Evolutionary conservation across 2,797 vertebrate genomes (phyloP).

Genomic region (Takifugu rubripes): DNA sequence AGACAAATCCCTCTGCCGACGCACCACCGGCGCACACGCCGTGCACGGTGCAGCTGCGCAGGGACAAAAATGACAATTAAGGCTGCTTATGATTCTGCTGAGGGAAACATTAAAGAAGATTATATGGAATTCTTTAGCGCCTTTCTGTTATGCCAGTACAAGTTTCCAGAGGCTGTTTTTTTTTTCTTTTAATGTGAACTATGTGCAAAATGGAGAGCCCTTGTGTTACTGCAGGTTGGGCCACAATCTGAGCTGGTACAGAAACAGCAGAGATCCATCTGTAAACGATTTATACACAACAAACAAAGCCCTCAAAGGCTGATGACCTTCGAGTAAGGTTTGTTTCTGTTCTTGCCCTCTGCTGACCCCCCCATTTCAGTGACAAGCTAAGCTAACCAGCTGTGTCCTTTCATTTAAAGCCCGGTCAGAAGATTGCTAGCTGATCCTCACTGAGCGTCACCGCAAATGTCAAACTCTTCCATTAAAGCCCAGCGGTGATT

Average conservation of each 20-base stretch:
- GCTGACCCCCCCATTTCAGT: neutral
- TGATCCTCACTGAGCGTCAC: neutral
- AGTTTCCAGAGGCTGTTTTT: slow-evolving; percentile 37
- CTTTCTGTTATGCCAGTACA: slow-evolving; percentile 50
- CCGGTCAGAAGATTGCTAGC: neutral
- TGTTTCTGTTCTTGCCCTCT: neutral
- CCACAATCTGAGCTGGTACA: no score
- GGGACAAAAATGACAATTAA: slow-evolving; percentile 60
- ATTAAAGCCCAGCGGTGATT: neutral
- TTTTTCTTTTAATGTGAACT: slow-evolving; percentile 6
- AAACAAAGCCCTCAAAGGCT: neutral
- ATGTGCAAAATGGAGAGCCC: neutral
- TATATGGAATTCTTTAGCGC: slow-evolving; percentile 63
- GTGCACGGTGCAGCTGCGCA: slow-evolving; percentile 16
- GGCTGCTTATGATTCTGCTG: slow-evolving; percentile 51
- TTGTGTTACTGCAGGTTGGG: neutral
- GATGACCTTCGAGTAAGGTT: neutral
- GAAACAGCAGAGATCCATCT: no score
- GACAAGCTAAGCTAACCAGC: neutral
- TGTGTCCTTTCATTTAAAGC: neutral
- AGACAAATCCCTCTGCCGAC: slow-evolving; percentile 49
- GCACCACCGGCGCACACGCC: slow-evolving; percentile 21
- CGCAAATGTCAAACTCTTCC: neutral
- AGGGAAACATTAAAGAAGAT: slow-evolving; percentile 65
- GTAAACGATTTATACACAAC: neutral